A percentile compares a stretch with the other conserved stretches of the same genome.
Evolutionary conservation across 2,888 invertebrate genomes (phyloP).

Genomic region (Hoplodrina blanda): DNA sequence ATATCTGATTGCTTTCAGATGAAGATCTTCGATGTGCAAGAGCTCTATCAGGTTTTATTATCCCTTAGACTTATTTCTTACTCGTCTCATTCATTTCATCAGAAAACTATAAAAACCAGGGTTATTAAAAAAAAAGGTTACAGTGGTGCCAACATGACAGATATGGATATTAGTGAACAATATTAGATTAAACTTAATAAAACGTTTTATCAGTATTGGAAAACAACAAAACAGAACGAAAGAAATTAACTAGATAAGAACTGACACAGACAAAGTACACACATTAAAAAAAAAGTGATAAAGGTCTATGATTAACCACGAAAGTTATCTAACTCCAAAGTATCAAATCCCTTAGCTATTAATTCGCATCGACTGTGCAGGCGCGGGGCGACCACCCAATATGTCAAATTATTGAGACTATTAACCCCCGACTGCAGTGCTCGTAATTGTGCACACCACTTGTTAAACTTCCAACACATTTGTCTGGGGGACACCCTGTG

Average conservation of each 20-base stretch:
- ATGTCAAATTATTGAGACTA: slow-evolving; percentile 78
- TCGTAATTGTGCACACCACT: slow-evolving; percentile 63
- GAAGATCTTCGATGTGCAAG: no score
- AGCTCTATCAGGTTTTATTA: no score
- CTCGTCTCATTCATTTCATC: no score
- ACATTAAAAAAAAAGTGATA: neutral
- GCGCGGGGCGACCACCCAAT: slow-evolving; percentile 64
- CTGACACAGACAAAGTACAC: neutral
- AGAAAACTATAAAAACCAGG: no score
- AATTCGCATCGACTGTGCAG: slow-evolving; percentile 29
- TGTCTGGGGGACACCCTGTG: slow-evolving; percentile 64
- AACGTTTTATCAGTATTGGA: neutral
- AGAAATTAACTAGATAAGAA: neutral
- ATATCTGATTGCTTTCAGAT: no score
- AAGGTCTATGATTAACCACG: neutral
- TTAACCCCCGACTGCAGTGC: slow-evolving; percentile 60
- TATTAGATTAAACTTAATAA: no score
- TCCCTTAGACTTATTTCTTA: no score
- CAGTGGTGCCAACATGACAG: no score
- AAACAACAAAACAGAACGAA: neutral
- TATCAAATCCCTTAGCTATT: slow-evolving; percentile 48
- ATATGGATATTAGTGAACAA: no score
- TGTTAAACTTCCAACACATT: slow-evolving; percentile 58
- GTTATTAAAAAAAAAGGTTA: no score
- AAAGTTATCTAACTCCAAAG: slow-evolving; percentile 39